A percentile compares a stretch with the other conserved stretches of the same genome.
phyloP scores from a whole-genome alignment of 2,888 invertebrate genomes.

The Choristoneura rosaceana region DNA sequence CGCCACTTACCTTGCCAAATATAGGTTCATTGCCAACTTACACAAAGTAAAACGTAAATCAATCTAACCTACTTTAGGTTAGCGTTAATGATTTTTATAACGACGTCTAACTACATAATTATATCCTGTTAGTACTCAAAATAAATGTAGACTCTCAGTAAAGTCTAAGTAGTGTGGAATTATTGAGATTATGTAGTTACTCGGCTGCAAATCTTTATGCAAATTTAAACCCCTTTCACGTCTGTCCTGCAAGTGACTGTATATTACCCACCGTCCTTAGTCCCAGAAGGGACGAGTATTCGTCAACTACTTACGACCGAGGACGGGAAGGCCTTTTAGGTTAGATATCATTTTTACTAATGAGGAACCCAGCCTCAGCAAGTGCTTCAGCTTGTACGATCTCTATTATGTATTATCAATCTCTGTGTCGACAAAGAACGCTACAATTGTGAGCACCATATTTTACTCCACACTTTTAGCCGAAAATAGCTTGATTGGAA shows the following conservation, averaged over 20 bases:
- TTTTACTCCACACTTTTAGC: slow-evolving; percentile 8
- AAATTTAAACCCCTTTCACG: neutral
- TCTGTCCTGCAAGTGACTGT: slow-evolving; percentile 1
- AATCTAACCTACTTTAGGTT: no score
- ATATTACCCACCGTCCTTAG: neutral
- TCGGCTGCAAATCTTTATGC: slow-evolving; percentile 5
- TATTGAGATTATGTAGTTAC: neutral
- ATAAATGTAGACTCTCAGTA: neutral
- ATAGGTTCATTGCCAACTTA: neutral
- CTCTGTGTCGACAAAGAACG: neutral
- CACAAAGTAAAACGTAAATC: no score
- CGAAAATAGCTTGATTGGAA: slow-evolving; percentile 21
- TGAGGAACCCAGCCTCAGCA: slow-evolving; percentile 3
- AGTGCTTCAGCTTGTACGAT: neutral
- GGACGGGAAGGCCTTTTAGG: slow-evolving; percentile 11
- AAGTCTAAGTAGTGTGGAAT: slow-evolving; percentile 1
- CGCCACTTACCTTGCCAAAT: neutral
- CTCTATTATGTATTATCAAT: neutral
- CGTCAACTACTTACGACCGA: neutral
- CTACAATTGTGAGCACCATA: neutral
- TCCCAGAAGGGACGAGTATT: slow-evolving; percentile 7
- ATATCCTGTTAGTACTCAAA: neutral
- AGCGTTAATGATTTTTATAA: no score
- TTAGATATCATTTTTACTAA: slow-evolving; percentile 21
- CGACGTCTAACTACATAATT: no score